phyloP scores from a whole-genome alignment of 2,797 vertebrate species.

The Fratercula arctica region DNA sequence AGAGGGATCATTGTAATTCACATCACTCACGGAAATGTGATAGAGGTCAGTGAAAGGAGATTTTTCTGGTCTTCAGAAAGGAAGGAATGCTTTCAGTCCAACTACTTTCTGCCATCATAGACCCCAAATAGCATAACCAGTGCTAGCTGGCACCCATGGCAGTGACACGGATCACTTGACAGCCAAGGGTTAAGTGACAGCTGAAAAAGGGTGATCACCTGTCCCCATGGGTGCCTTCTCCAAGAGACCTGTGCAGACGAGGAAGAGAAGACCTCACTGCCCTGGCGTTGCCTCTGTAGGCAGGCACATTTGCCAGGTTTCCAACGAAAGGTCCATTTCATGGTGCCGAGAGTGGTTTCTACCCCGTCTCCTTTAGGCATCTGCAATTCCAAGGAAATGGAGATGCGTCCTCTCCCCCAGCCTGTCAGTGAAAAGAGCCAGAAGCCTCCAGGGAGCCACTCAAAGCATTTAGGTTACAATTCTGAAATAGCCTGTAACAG shows the following conservation, averaged over 20 bases:
- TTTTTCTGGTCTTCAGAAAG: background rate
- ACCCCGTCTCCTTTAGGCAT: rapidly evolving
- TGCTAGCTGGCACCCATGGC: background rate
- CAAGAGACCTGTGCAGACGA: background rate
- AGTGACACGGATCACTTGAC: background rate
- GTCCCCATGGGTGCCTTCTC: background rate
- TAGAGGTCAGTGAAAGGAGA: background rate
- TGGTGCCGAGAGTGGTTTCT: rapidly evolving
- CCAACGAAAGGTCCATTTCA: background rate
- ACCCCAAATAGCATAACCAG: background rate
- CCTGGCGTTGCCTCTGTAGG: background rate
- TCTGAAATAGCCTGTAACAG: background rate
- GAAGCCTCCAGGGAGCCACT: background rate
- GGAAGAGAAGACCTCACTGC: background rate
- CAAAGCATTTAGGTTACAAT: background rate
- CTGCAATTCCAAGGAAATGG: background rate
- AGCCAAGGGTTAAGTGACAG: background rate
- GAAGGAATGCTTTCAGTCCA: background rate
- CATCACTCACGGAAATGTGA: background rate
- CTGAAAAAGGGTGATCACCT: background rate
- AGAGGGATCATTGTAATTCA: background rate
- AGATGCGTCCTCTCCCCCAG: background rate
- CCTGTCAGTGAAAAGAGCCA: background rate
- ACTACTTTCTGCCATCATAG: background rate
- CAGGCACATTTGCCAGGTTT: background rate